A percentile compares a stretch with the other conserved stretches of the same genome.
Conservation (phyloP, 2,888 invertebrate genomes). For the Leptura quadrifasciata region DNA sequence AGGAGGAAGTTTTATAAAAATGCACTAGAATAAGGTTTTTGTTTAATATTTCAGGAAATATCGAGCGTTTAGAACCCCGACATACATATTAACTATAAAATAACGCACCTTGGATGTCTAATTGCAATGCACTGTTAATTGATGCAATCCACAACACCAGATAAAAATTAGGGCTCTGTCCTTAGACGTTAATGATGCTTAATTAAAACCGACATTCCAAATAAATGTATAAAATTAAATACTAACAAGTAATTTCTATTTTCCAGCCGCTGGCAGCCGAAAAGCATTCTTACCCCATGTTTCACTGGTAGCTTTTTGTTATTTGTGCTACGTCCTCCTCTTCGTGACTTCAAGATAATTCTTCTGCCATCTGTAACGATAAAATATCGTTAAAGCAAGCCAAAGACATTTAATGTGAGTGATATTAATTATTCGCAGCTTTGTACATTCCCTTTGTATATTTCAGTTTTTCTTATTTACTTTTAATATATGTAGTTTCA, state of each 20-base stretch:
- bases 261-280: slow-evolving; percentile 71
- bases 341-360: slow-evolving; percentile 68
- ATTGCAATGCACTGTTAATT: too few species aligned
- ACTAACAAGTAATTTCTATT: slow-evolving; percentile 50
- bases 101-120: too few species aligned
- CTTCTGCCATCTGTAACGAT: slow-evolving; percentile 57
- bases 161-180: not conserved
- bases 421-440: slow-evolving; percentile 56
- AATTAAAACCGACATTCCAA: slow-evolving; percentile 1
- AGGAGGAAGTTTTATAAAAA: too few species aligned
- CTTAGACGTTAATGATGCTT: slow-evolving; percentile 2
- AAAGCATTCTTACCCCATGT: slow-evolving; percentile 65
- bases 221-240: slow-evolving; percentile 17
- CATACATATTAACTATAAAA: too few species aligned
- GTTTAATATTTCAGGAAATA: too few species aligned
- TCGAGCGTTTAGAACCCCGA: too few species aligned
- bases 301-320: slow-evolving; percentile 65
- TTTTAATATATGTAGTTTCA: slow-evolving; percentile 65
- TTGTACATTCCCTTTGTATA: slow-evolving; percentile 64
- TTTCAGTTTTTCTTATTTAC: slow-evolving; percentile 44
- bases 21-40: too few species aligned
- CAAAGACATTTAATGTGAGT: slow-evolving; percentile 64
- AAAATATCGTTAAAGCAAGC: slow-evolving; percentile 58
- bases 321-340: slow-evolving; percentile 60
- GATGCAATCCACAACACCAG: not conserved